Conservation (phyloP, 1,140 invertebrate genomes). For the Polypedilum pembai region DNA sequence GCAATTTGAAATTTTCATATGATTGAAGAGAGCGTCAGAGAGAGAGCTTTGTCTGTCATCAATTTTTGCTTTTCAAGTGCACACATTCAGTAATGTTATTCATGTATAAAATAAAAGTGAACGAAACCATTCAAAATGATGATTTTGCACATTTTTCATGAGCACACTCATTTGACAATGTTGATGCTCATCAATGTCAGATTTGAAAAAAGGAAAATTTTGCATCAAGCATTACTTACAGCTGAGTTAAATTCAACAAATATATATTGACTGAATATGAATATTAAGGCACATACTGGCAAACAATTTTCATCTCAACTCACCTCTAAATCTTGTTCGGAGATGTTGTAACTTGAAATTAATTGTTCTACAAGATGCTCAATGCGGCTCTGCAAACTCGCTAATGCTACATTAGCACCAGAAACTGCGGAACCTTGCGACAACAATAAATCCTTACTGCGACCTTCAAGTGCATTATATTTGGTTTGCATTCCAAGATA, state of each 20-base stretch:
- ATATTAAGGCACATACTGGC: background rate
- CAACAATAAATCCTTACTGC: constrained; percentile 55
- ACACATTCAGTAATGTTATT: too few species aligned
- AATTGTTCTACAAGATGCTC: constrained; percentile 63
- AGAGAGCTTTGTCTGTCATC: too few species aligned
- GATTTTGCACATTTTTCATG: too few species aligned
- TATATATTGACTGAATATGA: background rate
- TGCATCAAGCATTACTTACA: constrained; percentile 5
- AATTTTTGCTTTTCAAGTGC: too few species aligned
- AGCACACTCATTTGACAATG: too few species aligned
- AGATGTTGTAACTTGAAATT: constrained; percentile 62
- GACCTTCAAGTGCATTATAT: constrained; percentile 53
- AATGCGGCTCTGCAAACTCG: constrained; percentile 59
- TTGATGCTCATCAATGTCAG: too few species aligned
- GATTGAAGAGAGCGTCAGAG: too few species aligned
- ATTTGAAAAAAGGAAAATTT: too few species aligned
- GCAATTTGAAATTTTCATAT: too few species aligned
- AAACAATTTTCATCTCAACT: constrained; percentile 31
- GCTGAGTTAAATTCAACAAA: background rate
- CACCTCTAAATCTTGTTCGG: constrained; percentile 66
- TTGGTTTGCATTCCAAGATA: constrained; percentile 58
- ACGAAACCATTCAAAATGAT: too few species aligned
- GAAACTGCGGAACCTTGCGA: constrained; percentile 63
- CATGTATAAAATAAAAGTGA: too few species aligned
- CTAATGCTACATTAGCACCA: constrained; percentile 61